A percentile compares a stretch with the other conserved stretches of the same genome.
These are phyloP conservation scores for Oreochromis spilurus DNA, from an alignment of 2,113 vertebrate species.

Conservation along the genomic window DNA sequence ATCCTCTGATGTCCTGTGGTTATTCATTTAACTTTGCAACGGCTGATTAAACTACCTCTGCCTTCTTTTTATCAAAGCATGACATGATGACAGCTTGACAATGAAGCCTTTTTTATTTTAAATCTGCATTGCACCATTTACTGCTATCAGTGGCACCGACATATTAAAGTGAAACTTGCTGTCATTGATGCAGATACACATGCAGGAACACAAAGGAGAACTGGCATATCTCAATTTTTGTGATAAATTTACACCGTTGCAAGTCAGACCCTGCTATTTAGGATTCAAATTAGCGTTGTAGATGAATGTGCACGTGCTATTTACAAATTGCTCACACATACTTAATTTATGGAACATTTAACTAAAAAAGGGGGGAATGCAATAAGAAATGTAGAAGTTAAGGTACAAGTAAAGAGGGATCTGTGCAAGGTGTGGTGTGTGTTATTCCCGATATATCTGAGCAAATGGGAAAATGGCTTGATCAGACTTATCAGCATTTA, in stretches of 20 bases:
- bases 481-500: slow-evolving; percentile 4
- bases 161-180: slow-evolving; percentile 9
- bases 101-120: slow-evolving; percentile 22
- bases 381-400: background rate
- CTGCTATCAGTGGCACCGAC: background rate
- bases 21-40: slow-evolving; percentile 55
- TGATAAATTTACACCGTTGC: background rate
- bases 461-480: background rate
- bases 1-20: slow-evolving; percentile 38
- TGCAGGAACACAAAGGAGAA: background rate
- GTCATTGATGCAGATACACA: background rate
- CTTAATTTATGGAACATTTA: background rate
- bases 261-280: background rate
- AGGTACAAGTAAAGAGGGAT: background rate
- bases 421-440: background rate
- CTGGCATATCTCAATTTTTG: background rate
- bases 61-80: slow-evolving; percentile 26
- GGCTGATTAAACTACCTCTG: slow-evolving; percentile 55
- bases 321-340: background rate
- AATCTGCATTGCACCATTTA: background rate
- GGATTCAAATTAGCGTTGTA: background rate
- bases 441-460: background rate
- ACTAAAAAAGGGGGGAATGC: background rate
- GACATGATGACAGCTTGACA: slow-evolving; percentile 45
- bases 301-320: background rate